Conservation (phyloP, 2,113 vertebrate species). For the Myiagra hebetior region DNA sequence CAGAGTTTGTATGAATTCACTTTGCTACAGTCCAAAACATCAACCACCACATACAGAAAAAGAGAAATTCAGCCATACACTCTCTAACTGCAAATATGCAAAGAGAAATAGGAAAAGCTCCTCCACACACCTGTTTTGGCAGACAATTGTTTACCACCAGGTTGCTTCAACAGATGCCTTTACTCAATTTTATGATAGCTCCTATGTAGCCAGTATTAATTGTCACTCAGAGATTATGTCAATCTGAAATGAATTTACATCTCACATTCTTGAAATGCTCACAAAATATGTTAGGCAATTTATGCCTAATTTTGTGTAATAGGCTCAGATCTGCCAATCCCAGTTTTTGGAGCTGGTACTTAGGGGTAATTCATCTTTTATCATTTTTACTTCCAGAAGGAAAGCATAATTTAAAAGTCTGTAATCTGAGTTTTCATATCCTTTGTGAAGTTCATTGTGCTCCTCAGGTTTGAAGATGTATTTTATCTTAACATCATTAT, state of each 20-base stretch:
- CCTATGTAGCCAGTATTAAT: neutral
- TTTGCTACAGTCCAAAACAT: neutral
- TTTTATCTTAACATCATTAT: neutral
- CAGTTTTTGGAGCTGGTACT: neutral
- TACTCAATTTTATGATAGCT: neutral
- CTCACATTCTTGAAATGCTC: neutral
- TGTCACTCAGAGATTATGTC: neutral
- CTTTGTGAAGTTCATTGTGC: neutral
- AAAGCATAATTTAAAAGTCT: neutral
- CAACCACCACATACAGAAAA: neutral
- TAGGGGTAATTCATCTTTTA: neutral
- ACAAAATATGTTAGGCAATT: neutral
- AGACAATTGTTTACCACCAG: neutral
- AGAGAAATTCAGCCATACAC: neutral
- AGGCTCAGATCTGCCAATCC: neutral
- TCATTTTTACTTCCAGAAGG: neutral
- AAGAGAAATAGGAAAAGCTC: neutral
- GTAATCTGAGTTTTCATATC: neutral
- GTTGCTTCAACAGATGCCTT: neutral
- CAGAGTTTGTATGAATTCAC: neutral
- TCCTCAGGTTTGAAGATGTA: neutral
- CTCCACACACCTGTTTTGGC: neutral
- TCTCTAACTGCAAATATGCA: neutral
- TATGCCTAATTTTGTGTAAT: neutral
- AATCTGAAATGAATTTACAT: neutral